phyloP scores from a whole-genome alignment of 2,113 vertebrate genomes.

The Poeciliopsis occidentalis region DNA sequence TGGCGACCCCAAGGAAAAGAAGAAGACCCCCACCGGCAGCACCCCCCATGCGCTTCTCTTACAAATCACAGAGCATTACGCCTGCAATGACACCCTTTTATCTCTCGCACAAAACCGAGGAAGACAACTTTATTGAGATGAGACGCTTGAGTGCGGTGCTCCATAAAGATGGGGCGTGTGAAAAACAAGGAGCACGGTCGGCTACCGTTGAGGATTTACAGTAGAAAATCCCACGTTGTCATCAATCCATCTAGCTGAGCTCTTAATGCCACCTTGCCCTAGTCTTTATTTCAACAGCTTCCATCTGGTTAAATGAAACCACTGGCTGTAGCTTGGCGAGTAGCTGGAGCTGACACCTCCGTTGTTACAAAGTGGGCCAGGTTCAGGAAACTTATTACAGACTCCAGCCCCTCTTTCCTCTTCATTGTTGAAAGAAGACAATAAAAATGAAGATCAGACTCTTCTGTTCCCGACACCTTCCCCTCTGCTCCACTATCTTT shows the following conservation, averaged over 20 bases:
- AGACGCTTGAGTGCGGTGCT: not conserved
- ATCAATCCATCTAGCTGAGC: slow-evolving; percentile 48
- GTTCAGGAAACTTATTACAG: slow-evolving; percentile 30
- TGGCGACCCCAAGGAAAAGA: slow-evolving; percentile 51
- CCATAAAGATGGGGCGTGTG: slow-evolving; percentile 21
- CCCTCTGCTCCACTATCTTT: slow-evolving; percentile 52
- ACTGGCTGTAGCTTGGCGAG: no score
- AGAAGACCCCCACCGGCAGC: slow-evolving; percentile 25
- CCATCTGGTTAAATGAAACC: no score
- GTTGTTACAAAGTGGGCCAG: slow-evolving; percentile 25
- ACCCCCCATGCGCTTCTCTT: slow-evolving; percentile 11
- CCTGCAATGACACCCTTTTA: slow-evolving; percentile 44
- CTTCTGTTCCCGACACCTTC: slow-evolving; percentile 27
- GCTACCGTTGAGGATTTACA: slow-evolving; percentile 71
- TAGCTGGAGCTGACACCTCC: slow-evolving; percentile 47
- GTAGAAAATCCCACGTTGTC: slow-evolving; percentile 70
- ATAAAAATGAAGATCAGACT: slow-evolving; percentile 36
- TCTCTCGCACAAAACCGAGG: slow-evolving; percentile 28
- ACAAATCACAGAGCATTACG: slow-evolving; percentile 56
- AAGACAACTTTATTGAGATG: slow-evolving; percentile 25
- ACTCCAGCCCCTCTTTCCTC: slow-evolving; percentile 36
- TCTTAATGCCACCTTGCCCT: slow-evolving; percentile 68
- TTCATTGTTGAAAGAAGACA: slow-evolving; percentile 48
- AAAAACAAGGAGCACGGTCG: slow-evolving; percentile 58
- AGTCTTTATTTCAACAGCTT: no score